phyloP scores from a whole-genome alignment of 2,113 vertebrate genomes.

The Australoheros scitulus region DNA sequence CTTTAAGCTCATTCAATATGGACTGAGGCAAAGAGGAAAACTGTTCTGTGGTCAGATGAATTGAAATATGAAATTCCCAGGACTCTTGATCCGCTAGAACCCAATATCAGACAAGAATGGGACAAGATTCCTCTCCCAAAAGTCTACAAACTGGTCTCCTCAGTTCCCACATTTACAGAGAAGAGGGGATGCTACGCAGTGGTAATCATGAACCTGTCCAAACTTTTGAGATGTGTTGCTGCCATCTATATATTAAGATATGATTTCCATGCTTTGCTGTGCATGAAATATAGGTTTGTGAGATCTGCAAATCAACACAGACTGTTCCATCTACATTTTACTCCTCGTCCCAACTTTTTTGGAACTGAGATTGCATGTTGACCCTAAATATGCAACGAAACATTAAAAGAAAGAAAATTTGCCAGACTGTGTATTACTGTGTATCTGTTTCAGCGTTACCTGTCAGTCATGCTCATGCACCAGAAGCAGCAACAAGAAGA shows the following conservation, averaged over 20 bases:
- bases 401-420: background rate
- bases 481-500: slow-evolving; percentile 50
- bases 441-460: slow-evolving; percentile 41
- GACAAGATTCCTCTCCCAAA: background rate
- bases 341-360: background rate
- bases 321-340: background rate
- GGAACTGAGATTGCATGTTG: background rate
- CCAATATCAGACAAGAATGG: background rate
- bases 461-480: slow-evolving; percentile 64
- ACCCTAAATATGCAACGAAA: background rate
- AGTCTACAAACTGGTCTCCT: background rate
- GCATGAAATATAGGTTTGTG: background rate
- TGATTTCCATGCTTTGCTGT: no score
- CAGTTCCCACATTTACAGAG: background rate
- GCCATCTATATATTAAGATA: background rate
- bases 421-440: background rate
- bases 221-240: background rate
- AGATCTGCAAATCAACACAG: background rate
- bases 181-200: background rate
- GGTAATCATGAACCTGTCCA: background rate
- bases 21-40: background rate
- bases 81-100: background rate
- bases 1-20: background rate
- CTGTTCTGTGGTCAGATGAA: background rate
- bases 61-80: background rate